Percentiles rank a stretch among this genome's conserved stretches.
These are phyloP conservation scores for Lates calcarifer DNA, from an alignment of 2,113 vertebrate species.

Conservation along the genomic window DNA sequence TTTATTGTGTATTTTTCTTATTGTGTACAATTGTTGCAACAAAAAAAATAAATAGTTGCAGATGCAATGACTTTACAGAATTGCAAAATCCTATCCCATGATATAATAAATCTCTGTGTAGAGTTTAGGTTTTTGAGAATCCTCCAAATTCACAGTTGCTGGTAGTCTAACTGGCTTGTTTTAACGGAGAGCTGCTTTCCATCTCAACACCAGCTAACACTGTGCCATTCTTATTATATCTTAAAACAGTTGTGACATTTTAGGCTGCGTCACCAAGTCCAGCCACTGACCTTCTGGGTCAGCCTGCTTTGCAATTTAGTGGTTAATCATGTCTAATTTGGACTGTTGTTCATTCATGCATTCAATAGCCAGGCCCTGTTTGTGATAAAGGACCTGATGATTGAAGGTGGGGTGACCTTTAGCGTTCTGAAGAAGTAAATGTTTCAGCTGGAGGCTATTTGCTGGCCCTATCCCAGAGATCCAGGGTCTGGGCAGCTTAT, in stretches of 20 bases:
- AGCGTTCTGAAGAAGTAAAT: neutral
- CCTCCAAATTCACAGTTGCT: no score
- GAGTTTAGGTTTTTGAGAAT: neutral
- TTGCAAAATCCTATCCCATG: neutral
- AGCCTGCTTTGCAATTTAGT: neutral
- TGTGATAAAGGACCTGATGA: neutral
- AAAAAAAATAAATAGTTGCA: no score
- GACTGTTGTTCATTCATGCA: neutral
- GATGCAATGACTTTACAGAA: no score
- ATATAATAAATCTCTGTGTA: neutral
- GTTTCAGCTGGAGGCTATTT: conserved; percentile 17
- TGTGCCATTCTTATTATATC: neutral
- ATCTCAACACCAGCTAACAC: neutral
- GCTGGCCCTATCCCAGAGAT: conserved; percentile 10
- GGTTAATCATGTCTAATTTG: neutral
- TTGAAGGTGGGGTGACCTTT: neutral
- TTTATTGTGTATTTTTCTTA: neutral
- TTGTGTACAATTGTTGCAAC: neutral
- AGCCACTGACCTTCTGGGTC: neutral
- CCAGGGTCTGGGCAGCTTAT: conserved; percentile 25
- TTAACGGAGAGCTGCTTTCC: neutral
- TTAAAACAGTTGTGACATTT: neutral
- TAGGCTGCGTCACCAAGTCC: neutral
- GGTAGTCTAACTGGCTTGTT: neutral
- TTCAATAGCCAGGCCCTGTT: neutral